Evolutionary conservation across 2,797 vertebrate species (phyloP).

Genomic region (Diplodus sargus): DNA sequence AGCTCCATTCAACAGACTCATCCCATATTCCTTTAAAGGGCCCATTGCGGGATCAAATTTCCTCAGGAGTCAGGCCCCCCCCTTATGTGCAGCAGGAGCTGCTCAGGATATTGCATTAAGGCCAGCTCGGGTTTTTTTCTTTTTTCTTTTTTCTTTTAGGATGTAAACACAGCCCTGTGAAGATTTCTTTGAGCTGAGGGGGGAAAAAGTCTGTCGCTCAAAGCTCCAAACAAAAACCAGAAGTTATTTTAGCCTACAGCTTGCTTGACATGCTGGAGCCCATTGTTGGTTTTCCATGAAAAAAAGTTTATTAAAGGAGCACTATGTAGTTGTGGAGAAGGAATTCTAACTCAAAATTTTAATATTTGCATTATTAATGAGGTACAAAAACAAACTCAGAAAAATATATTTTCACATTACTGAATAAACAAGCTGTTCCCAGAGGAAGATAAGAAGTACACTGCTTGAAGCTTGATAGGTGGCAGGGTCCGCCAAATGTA

Average conservation of each 20-base stretch:
- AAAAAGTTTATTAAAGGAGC: no score
- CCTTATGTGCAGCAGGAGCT: slow-evolving; percentile 66
- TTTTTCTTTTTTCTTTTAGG: slow-evolving; percentile 42
- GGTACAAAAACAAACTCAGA: no score
- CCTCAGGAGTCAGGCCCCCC: slow-evolving; percentile 75
- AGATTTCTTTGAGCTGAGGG: slow-evolving; percentile 23
- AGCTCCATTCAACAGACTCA: slow-evolving; percentile 84
- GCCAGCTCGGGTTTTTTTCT: slow-evolving; percentile 49
- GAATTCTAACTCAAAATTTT: no score
- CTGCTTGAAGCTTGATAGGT: no score
- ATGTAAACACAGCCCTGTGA: slow-evolving; percentile 61
- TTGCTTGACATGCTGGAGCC: background rate
- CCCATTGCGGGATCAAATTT: slow-evolving; percentile 81
- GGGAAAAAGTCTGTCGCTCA: background rate
- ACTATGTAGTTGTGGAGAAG: no score
- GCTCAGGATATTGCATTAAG: slow-evolving; percentile 80
- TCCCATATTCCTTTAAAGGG: slow-evolving; percentile 88
- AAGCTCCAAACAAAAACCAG: background rate
- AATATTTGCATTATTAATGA: no score
- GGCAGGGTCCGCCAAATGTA: no score
- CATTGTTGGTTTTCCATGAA: no score
- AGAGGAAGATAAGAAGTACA: no score
- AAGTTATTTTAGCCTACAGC: background rate
- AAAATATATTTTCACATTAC: no score
- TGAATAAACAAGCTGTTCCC: no score